Base-by-base conservation (phyloP, 2,113 vertebrate genomes). In the Gadus chalcogrammus region DNA sequence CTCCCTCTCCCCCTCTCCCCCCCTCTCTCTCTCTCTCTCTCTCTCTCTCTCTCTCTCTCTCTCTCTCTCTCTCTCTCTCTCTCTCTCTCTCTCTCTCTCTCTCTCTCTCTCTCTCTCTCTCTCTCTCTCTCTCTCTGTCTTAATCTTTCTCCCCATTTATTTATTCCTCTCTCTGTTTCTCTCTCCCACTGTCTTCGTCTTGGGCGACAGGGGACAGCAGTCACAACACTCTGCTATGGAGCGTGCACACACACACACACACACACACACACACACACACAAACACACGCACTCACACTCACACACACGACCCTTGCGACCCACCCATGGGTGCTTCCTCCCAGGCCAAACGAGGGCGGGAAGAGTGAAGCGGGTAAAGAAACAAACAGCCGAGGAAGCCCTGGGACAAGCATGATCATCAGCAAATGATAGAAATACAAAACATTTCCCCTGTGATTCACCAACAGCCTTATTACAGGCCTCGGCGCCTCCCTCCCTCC, bases 151-250 rank as follows among this genome's bases (percentile, higher is more conserved):
- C 0, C 6, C 53, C 6, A 3, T 11, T 16, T 55, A 13, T 55
- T 16, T 55, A 3, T 55, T 16, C 16, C 53, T 55, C 53, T 75
- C 66, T 71, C 52, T n/a, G 7, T 18, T 28, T 3, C 48, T 77
- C 68, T 78, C 15, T 0, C 74, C 82, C 2, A n/a, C 61, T 60
- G 7, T 48, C 53, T 16, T 16, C 13, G 12, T 16, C 53, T 55
- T 16, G 82, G 84, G 73, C 73, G 81, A 79, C 73, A 0, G 61
- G 64, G 64, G 64, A 80, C 60, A 73, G 64, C 18, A 0, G 76
- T 73, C 60, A 59, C 63, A 72, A 74, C 59, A 83, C 83, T 79
- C 80, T 85, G 77, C 80, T 82, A 79, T 82, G 83, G 75, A 82
- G 66, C 6, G 68, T 64, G 15, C 20, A 69, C 28, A 53, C 62